Evolutionary conservation across 2,888 invertebrate species (phyloP), one percentile per base, ranked within the genome.

Genomic region (Lypha dubia): DNA sequence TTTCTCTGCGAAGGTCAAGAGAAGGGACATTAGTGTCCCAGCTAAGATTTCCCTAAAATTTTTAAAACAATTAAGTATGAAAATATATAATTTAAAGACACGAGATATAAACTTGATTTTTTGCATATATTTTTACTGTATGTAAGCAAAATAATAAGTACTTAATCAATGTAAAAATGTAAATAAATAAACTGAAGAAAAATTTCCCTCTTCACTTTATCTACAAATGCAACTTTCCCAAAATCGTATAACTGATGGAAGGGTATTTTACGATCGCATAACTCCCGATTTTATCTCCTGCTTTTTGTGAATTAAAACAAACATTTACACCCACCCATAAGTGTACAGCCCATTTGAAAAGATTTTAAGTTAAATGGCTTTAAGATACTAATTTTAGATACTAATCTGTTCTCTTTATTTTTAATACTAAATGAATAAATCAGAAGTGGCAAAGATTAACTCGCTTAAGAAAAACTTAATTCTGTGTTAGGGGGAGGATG

Each of bases 371-470:
- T 32, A 58, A 46, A 46, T 24, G 53, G 24, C 56, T 35, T 22
- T 28, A n/a, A n/a, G n/a, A 73, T 63, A 7, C 44, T n/a, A 7
- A 41, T n/a, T 62, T 62, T 24, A 24, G n/a, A 41, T 35, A 17
- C 20, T 62, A 15, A 38, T 35, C 56, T 60, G 35, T 13, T 41
- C 22, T 13, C 5, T 24, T 22, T 51, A n/a, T 44, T 46, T 46
- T 3, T 46, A 17, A 32, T 17, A 35, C n/a, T 17, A 46, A 63
- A 46, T 17, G 28, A 24, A 63, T 63, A 63, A 63, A 44, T 56
- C 56, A 41, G 35, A 41, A 41, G 53, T 20, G 41, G 22, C n/a
- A 15, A 53, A 70, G 38, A 46, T 53, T 68, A 58, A 71, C 56
- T 13, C 44, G 28, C 67, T 51, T 22, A 15, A 22, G 15, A 15